Conservation (phyloP, 2,113 vertebrate species). For the Myrmecobius fasciatus region DNA sequence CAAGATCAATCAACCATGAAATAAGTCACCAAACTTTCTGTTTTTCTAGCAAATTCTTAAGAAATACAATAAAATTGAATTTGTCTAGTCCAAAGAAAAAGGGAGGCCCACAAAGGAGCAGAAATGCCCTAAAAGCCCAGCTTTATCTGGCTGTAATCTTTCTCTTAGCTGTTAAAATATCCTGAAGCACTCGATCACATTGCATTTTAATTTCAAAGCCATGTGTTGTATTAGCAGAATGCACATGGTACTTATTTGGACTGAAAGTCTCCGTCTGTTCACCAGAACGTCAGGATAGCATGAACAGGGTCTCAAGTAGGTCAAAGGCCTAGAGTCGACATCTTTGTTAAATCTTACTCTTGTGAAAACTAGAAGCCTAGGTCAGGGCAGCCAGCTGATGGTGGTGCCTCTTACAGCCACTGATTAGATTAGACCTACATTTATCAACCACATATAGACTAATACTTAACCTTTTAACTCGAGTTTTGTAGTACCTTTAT, state of each 20-base stretch:
- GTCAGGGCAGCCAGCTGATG: conserved; percentile 82
- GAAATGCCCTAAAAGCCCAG: conserved; percentile 77
- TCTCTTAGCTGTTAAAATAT: conserved; percentile 87
- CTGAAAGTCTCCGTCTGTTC: conserved; percentile 80
- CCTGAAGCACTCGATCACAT: conserved; percentile 84
- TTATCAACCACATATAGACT: conserved; percentile 84
- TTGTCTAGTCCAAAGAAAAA: conserved; percentile 86
- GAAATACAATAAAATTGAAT: conserved; percentile 94
- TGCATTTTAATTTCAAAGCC: conserved; percentile 85
- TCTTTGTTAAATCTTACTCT: conserved; percentile 85
- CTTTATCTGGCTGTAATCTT: conserved; percentile 84
- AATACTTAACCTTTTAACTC: conserved; percentile 86
- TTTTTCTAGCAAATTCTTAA: conserved; percentile 92
- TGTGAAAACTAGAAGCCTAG: conserved; percentile 81
- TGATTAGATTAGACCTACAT: conserved; percentile 87
- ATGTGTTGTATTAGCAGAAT: conserved; percentile 83
- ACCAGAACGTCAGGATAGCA: conserved; percentile 80
- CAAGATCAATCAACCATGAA: conserved; percentile 85
- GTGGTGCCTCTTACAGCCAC: conserved; percentile 72
- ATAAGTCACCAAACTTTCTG: conserved; percentile 89
- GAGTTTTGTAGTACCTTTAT: conserved; percentile 79
- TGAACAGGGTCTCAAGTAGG: conserved; percentile 83
- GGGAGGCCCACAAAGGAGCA: conserved; percentile 77
- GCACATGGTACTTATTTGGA: conserved; percentile 89
- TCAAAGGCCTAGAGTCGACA: conserved; percentile 85